Conservation (phyloP, 2,888 invertebrate genomes). For the Agriopis leucophaearia region DNA sequence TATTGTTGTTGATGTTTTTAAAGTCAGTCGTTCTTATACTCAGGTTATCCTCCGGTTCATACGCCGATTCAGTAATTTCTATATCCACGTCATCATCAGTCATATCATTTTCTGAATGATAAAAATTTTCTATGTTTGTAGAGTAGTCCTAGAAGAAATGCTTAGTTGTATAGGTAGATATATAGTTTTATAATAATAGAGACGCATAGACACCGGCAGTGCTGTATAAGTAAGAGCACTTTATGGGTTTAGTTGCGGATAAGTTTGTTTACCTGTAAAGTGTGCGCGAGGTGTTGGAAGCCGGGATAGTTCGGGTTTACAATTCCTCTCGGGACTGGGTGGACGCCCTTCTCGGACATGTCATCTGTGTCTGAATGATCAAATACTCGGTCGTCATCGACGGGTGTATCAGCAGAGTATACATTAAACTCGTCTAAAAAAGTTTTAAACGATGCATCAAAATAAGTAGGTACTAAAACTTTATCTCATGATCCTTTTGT, state of each 20-base stretch:
- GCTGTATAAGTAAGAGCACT: constrained; percentile 52
- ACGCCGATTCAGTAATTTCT: constrained; percentile 70
- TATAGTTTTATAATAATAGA: neutral
- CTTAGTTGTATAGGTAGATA: constrained; percentile 54
- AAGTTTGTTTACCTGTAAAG: constrained; percentile 82
- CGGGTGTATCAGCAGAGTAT: constrained; percentile 72
- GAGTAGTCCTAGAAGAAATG: constrained; percentile 75
- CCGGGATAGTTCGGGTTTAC: constrained; percentile 95
- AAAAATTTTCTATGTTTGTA: constrained; percentile 78
- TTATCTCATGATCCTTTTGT: too few relatives aligned
- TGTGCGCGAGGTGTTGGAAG: constrained; percentile 93
- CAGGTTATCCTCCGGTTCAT: constrained; percentile 61
- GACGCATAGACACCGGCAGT: neutral
- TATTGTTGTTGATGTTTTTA: constrained; percentile 76
- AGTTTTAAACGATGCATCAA: neutral
- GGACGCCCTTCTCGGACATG: constrained; percentile 76
- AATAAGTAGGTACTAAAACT: neutral
- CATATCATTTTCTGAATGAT: constrained; percentile 84
- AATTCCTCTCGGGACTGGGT: constrained; percentile 88
- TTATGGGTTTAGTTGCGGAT: constrained; percentile 53
- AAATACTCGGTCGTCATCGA: constrained; percentile 84
- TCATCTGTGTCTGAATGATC: constrained; percentile 86
- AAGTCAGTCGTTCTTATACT: constrained; percentile 56
- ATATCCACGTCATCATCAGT: constrained; percentile 81
- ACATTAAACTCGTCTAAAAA: constrained; percentile 63